Evolutionary conservation across 1,140 invertebrate species (phyloP).

Genomic region (Heterodera carotae): DNA sequence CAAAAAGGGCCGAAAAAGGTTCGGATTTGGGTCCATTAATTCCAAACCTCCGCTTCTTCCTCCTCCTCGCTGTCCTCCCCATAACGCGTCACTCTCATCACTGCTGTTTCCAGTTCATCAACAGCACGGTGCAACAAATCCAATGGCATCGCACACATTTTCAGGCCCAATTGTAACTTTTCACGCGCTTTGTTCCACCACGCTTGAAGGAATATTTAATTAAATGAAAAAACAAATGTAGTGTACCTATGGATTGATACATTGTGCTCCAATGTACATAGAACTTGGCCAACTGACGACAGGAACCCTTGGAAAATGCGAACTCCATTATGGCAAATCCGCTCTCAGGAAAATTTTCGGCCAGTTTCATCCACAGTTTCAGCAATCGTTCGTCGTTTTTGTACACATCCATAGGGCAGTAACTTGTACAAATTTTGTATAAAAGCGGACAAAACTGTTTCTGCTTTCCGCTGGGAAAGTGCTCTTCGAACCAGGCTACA

Average conservation of each 20-base stretch:
- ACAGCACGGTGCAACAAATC: constrained; percentile 26
- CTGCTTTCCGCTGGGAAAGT: constrained; percentile 49
- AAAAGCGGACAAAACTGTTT: constrained; percentile 47
- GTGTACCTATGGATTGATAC: constrained; percentile 45
- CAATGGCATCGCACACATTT: constrained; percentile 40
- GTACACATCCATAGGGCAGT: constrained; percentile 20
- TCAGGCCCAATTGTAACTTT: constrained; percentile 42
- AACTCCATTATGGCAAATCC: constrained; percentile 53
- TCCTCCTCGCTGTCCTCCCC: constrained; percentile 30
- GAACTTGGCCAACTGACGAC: constrained; percentile 49
- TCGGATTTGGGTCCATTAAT: not conserved
- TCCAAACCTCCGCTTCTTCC: constrained; percentile 30
- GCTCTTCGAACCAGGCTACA: constrained; percentile 46
- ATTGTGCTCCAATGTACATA: constrained; percentile 50
- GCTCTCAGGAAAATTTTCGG: constrained; percentile 49
- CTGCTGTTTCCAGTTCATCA: constrained; percentile 31
- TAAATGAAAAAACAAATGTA: constrained; percentile 9
- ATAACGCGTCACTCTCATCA: constrained; percentile 7
- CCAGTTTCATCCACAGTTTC: constrained; percentile 46
- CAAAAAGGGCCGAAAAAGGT: too few species aligned
- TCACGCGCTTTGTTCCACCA: constrained; percentile 47
- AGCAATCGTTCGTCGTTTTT: constrained; percentile 54
- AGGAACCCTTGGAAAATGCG: constrained; percentile 47
- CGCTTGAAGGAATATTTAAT: not conserved
- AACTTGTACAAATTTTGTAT: constrained; percentile 51